These are phyloP conservation scores for Pteropus rufus DNA, from an alignment of 2,797 vertebrate species.

Conservation along the genomic window DNA sequence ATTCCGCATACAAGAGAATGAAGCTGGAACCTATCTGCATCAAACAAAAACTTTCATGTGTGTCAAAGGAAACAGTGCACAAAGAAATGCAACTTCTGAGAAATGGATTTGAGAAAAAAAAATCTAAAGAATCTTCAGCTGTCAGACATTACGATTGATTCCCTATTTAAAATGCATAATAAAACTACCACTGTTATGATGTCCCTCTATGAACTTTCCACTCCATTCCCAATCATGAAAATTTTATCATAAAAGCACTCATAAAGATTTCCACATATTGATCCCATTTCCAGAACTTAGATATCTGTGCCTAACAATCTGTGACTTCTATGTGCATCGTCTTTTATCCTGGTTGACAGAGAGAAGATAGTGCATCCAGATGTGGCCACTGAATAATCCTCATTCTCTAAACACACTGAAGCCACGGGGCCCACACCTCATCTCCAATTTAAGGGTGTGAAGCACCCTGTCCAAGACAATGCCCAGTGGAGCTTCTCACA, in stretches of 20 bases:
- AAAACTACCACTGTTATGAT: background rate
- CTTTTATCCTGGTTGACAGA: background rate
- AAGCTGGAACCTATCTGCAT: background rate
- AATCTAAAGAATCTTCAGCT: background rate
- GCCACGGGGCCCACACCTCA: background rate
- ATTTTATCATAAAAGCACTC: background rate
- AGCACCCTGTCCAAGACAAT: background rate
- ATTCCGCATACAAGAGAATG: background rate
- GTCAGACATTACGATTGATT: background rate
- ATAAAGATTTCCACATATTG: background rate
- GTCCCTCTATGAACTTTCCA: background rate
- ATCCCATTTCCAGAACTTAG: background rate
- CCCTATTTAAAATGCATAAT: background rate
- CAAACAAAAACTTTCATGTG: background rate
- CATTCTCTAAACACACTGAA: background rate
- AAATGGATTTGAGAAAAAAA: background rate
- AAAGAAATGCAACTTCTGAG: background rate
- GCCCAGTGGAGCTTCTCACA: background rate
- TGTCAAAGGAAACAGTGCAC: background rate
- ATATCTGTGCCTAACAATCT: background rate
- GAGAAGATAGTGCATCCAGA: background rate
- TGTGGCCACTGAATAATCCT: background rate
- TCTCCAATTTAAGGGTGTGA: background rate
- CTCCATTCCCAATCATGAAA: background rate
- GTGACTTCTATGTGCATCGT: background rate